These are phyloP conservation scores for Hecatera dysodea DNA, from an alignment of 2,888 invertebrate species.

Conservation along the genomic window DNA sequence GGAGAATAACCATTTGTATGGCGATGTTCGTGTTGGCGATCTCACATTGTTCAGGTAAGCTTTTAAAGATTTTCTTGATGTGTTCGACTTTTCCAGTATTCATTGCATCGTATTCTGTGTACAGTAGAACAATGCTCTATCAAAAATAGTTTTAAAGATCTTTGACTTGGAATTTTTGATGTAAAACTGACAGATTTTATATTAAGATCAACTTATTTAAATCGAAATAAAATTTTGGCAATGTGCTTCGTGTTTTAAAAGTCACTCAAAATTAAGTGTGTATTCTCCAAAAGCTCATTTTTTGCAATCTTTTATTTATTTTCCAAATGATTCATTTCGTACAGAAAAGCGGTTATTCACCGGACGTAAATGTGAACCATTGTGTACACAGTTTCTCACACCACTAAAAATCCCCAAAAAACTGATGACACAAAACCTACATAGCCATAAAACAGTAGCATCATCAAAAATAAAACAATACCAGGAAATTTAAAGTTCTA, in stretches of 20 bases:
- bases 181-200: not conserved
- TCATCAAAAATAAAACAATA: slow-evolving; percentile 59
- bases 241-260: not conserved
- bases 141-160: not conserved
- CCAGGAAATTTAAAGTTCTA: slow-evolving; percentile 65
- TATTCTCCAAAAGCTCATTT: not conserved
- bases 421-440: slow-evolving; percentile 38
- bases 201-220: not conserved
- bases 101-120: too few species aligned
- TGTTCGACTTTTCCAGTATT: not conserved
- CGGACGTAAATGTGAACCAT: slow-evolving; percentile 25
- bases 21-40: slow-evolving; percentile 78
- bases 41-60: slow-evolving; percentile 83
- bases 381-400: slow-evolving; percentile 50
- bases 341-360: slow-evolving; percentile 29
- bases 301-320: slow-evolving; percentile 7
- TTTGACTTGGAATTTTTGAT: too few species aligned
- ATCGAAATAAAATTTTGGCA: not conserved
- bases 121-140: not conserved
- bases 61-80: not conserved
- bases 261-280: not conserved
- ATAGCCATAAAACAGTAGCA: slow-evolving; percentile 39
- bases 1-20: slow-evolving; percentile 76
- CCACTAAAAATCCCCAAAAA: slow-evolving; percentile 28
- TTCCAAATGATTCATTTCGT: slow-evolving; percentile 14